Percentiles rank a stretch among this genome's conserved stretches.
Evolutionary conservation across 1,140 invertebrate species (phyloP).

Genomic region (Bombus impatiens): DNA sequence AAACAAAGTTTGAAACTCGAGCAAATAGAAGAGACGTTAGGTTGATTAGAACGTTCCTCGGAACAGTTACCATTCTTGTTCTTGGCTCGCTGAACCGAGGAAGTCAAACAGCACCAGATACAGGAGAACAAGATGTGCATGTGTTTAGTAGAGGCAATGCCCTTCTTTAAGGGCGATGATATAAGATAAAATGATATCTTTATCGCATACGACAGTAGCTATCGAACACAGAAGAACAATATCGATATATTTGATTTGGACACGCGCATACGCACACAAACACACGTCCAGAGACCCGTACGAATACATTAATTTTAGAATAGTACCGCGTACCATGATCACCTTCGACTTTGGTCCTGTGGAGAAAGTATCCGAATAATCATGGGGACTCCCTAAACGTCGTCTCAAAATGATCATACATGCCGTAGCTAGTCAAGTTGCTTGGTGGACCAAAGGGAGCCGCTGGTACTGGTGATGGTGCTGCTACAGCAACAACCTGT

Average conservation of each 20-base stretch:
- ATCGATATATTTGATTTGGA: not conserved
- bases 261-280: not conserved
- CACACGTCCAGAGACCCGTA: not conserved
- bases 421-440: slow-evolving; percentile 17
- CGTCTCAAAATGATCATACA: slow-evolving; percentile 7
- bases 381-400: slow-evolving; percentile 9
- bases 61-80: not conserved
- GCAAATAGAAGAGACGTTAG: slow-evolving; percentile 16
- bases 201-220: slow-evolving; percentile 5
- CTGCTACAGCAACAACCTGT: slow-evolving; percentile 72
- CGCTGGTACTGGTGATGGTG: slow-evolving; percentile 46
- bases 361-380: slow-evolving; percentile 35
- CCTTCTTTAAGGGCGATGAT: slow-evolving; percentile 44
- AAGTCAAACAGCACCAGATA: not conserved
- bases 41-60: slow-evolving; percentile 1
- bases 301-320: slow-evolving; percentile 31
- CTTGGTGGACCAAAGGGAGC: slow-evolving; percentile 42
- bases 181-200: slow-evolving; percentile 36
- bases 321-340: slow-evolving; percentile 20
- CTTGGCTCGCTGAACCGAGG: not conserved
- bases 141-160: slow-evolving; percentile 32
- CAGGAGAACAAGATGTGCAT: not conserved
- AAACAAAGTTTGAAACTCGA: slow-evolving; percentile 1
- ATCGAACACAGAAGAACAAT: not conserved
- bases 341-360: slow-evolving; percentile 27